Percentiles rank a stretch among this genome's conserved stretches.
These are phyloP conservation scores for Paedocypris micromegethes DNA, from an alignment of 2,797 vertebrate species.

Conservation along the genomic window DNA sequence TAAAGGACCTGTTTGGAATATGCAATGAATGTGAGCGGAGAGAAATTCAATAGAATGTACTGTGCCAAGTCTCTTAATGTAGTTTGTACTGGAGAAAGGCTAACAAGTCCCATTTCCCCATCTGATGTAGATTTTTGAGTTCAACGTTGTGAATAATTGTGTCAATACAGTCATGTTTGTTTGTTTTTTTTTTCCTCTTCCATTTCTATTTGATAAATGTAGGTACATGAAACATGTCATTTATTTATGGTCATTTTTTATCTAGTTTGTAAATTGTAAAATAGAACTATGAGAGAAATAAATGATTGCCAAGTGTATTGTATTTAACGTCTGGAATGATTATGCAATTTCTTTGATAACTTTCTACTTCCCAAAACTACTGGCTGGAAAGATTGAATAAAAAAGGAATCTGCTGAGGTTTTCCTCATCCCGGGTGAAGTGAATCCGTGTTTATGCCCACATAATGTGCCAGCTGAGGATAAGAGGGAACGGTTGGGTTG, in stretches of 20 bases:
- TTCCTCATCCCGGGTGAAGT: conserved; percentile 14
- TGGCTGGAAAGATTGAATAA: conserved; percentile 11
- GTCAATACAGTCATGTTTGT: conserved; percentile 52
- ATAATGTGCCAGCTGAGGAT: conserved; percentile 25
- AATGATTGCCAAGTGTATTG: conserved; percentile 79
- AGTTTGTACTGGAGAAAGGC: conserved; percentile 69
- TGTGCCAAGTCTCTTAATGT: conserved; percentile 78
- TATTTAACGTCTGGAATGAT: conserved; percentile 87
- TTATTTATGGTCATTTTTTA: conserved; percentile 99
- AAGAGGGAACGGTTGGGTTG: conserved; percentile 18
- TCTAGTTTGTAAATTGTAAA: conserved; percentile 99
- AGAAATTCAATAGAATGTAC: conserved; percentile 75
- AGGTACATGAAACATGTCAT: conserved; percentile 93
- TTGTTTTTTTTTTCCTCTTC: conserved; percentile 66
- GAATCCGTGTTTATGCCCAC: conserved; percentile 10
- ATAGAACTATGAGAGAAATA: conserved; percentile 84
- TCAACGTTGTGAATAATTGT: conserved; percentile 67
- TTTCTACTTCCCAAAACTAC: conserved; percentile 8
- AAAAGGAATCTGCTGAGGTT: conserved; percentile 9
- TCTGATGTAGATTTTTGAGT: conserved; percentile 73
- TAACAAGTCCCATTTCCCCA: conserved; percentile 69
- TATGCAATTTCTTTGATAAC: conserved; percentile 26
- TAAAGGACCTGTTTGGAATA: conserved; percentile 83
- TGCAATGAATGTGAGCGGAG: conserved; percentile 79
- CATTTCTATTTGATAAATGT: conserved; percentile 68